Percentiles rank a stretch among this genome's conserved stretches.
Conservation (phyloP, 2,797 vertebrate species). For the Sitta carolinensis region DNA sequence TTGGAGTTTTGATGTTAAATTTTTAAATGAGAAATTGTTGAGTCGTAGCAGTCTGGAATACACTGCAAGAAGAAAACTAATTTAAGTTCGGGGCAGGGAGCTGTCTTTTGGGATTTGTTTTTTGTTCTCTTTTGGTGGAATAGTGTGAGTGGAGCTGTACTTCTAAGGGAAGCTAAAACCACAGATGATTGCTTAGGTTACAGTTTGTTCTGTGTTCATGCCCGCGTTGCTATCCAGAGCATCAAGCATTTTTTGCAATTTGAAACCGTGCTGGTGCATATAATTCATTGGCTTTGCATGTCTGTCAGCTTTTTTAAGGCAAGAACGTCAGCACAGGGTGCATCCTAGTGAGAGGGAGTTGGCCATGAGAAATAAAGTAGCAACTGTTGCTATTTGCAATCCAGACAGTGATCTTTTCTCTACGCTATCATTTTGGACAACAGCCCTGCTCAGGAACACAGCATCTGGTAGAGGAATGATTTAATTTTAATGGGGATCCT, state of each 20-base stretch:
- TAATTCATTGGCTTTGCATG: constrained; percentile 45
- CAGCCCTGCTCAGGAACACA: background rate
- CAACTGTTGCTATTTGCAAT: constrained; percentile 79
- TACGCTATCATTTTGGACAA: background rate
- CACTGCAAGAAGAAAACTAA: background rate
- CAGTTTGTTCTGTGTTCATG: constrained; percentile 38
- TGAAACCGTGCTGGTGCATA: constrained; percentile 37
- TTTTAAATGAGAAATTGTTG: background rate
- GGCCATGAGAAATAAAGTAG: constrained; percentile 42
- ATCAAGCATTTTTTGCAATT: constrained; percentile 24
- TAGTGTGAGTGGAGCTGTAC: background rate
- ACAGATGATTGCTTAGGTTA: constrained; percentile 12
- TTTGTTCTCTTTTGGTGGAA: background rate
- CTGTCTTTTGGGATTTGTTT: background rate
- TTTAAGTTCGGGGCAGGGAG: background rate
- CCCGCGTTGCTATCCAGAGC: constrained; percentile 56
- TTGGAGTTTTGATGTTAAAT: background rate
- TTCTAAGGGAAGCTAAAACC: background rate
- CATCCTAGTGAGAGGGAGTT: constrained; percentile 50
- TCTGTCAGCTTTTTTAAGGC: constrained; percentile 59
- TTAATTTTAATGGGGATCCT: constrained; percentile 5
- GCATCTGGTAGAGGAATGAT: constrained; percentile 33
- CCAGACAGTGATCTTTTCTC: constrained; percentile 47
- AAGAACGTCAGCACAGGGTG: constrained; percentile 59
- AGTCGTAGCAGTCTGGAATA: background rate